Base-by-base conservation (phyloP, 2,888 invertebrate species). In the Encarsia formosa region DNA sequence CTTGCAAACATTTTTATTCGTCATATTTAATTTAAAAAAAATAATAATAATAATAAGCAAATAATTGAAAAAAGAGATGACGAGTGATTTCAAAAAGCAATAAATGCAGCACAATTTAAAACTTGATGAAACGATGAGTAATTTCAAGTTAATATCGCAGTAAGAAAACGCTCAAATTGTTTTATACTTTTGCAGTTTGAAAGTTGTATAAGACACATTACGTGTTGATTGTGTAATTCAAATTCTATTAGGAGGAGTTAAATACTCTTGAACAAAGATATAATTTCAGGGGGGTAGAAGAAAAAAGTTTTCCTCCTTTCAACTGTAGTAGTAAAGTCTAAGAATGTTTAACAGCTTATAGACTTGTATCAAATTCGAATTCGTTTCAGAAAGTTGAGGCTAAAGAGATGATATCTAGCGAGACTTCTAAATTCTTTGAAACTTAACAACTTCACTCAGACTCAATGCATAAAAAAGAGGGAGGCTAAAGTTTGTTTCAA, bases 391-490 rank as follows among this genome's bases (percentile, higher is more conserved):
- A 45, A 39, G 19, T 34, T 16, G 29, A 35, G 45, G 15, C n/a
- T 26, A 38, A 42, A 37, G 29, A 52, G 46, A 45, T 52, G 41
- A 46, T 46, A 46, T 38, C 41, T 23, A 13, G 15, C n/a, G n/a
- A 16, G 42, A 47, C 51, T 51, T 51, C 32, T 35, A 39, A 32
- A 51, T 40, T 51, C 51, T 39, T 16, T n/a, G 35, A 18, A 51
- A 51, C 45, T 51, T 51, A 51, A 45, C 51, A 51, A 45, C 40
- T 51, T 47, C 38, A 44, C 49, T 45, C 18, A 23, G 39, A 24
- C 34, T 29, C 11, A 34, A 38, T 32, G 47, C 37, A 35, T 41
- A 24, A 15, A 52, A 47, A 40, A 19, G 16, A n/a, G 18, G 34
- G 32, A 22, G 45, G 23, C 16, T 16, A 45, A 46, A 47, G 47